A percentile compares a stretch with the other conserved stretches of the same genome.
Evolutionary conservation across 2,888 invertebrate species (phyloP).

Genomic region (Cataglyphis rosenhaueri): DNA sequence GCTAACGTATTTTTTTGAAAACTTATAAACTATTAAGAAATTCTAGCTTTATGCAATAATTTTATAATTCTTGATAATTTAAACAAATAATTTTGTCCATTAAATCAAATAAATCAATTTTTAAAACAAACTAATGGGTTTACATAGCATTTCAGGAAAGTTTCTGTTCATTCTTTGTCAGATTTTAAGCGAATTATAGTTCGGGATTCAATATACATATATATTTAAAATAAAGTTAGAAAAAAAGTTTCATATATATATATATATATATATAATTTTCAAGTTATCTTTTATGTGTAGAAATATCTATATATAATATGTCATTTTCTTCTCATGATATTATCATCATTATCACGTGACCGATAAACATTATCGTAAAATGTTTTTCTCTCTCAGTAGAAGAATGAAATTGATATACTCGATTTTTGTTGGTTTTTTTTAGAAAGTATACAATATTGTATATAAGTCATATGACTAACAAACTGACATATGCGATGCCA

Average conservation of each 20-base stretch:
- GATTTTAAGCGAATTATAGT: not conserved
- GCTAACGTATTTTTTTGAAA: not conserved
- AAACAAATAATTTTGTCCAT: not conserved
- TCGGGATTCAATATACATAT: not conserved
- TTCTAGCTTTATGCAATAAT: not conserved
- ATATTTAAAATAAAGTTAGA: no score
- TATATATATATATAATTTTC: not conserved
- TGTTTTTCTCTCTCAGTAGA: not conserved
- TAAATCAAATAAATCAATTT: not conserved
- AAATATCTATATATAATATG: not conserved
- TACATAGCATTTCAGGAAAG: not conserved
- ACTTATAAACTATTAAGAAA: not conserved
- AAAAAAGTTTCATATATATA: not conserved
- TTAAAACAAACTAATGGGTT: not conserved
- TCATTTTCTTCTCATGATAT: not conserved
- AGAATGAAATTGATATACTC: not conserved
- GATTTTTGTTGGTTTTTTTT: not conserved
- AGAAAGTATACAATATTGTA: not conserved
- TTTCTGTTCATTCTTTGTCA: not conserved
- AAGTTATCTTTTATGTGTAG: not conserved
- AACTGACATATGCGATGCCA: constrained; percentile 33
- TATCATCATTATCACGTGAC: not conserved
- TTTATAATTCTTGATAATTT: not conserved
- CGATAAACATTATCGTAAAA: not conserved
- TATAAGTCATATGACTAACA: not conserved